These are phyloP conservation scores for Grantiella picta DNA, from an alignment of 2,113 vertebrate genomes.

Conservation along the genomic window DNA sequence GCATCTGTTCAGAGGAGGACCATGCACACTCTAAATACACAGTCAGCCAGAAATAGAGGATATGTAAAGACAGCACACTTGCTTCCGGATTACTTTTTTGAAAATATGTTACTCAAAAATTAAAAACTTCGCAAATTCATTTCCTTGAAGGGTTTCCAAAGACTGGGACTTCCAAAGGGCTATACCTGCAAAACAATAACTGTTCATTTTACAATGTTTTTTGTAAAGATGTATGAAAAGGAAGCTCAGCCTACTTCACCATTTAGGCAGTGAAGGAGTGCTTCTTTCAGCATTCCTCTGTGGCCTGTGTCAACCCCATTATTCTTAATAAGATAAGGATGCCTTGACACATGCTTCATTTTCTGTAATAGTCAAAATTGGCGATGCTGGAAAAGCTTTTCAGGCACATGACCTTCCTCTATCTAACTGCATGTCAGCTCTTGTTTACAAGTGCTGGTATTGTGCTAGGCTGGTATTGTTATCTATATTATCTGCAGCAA, in stretches of 20 bases:
- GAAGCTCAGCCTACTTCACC: background rate
- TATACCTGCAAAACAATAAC: background rate
- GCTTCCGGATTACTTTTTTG: background rate
- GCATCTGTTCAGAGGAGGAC: background rate
- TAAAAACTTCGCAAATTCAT: background rate
- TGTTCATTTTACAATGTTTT: background rate
- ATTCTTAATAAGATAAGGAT: constrained; percentile 10
- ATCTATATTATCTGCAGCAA: background rate
- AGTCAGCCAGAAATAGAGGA: background rate
- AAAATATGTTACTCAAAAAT: background rate
- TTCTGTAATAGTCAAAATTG: constrained; percentile 10
- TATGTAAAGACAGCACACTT: background rate
- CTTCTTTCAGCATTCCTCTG: background rate
- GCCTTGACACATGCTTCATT: background rate
- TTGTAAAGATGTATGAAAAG: background rate
- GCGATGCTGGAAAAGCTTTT: constrained; percentile 4
- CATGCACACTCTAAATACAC: background rate
- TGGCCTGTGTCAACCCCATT: background rate
- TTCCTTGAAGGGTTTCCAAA: background rate
- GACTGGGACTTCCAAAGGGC: background rate
- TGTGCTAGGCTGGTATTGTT: background rate
- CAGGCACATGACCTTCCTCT: background rate
- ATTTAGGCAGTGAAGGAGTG: background rate
- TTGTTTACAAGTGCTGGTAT: background rate
- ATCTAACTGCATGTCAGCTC: background rate